These are phyloP conservation scores for Hemiscyllium ocellatum DNA, from an alignment of 2,113 vertebrate genomes.

Conservation along the genomic window DNA sequence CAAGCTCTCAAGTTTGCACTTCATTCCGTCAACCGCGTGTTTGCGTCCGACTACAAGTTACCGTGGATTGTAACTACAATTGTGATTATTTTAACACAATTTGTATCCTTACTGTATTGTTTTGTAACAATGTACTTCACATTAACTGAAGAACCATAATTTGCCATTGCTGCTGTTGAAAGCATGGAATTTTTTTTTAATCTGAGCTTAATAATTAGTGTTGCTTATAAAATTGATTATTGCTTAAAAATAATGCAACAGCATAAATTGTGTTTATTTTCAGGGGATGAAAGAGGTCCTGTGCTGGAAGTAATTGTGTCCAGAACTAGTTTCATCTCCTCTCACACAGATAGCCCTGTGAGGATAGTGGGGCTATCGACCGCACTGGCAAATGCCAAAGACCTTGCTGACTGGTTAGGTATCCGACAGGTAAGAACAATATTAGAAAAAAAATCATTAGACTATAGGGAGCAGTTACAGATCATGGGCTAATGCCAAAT, in stretches of 20 bases:
- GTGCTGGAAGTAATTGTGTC: conserved; percentile 96
- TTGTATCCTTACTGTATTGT: not conserved
- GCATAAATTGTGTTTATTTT: conserved; percentile 38
- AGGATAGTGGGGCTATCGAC: conserved; percentile 94
- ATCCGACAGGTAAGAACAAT: conserved; percentile 73
- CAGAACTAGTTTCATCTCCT: conserved; percentile 97
- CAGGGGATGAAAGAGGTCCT: conserved; percentile 93
- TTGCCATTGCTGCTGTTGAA: not conserved
- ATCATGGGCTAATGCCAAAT: not conserved
- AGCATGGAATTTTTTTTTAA: not conserved
- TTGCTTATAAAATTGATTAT: not conserved
- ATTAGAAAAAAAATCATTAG: not conserved
- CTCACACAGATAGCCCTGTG: conserved; percentile 82
- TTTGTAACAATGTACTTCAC: not conserved
- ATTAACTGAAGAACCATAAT: not conserved
- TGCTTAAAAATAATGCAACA: not conserved
- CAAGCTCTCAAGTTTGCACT: too few species aligned
- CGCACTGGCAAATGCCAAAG: conserved; percentile 90
- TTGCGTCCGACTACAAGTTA: too few species aligned
- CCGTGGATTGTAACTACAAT: not conserved
- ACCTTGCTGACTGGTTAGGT: conserved; percentile 93
- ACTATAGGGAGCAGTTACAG: not conserved
- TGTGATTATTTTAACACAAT: not conserved
- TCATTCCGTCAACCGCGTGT: too few species aligned
- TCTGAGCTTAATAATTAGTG: not conserved